These are phyloP conservation scores for Cichladusa arquata DNA, from an alignment of 2,113 vertebrate species.

Conservation along the genomic window DNA sequence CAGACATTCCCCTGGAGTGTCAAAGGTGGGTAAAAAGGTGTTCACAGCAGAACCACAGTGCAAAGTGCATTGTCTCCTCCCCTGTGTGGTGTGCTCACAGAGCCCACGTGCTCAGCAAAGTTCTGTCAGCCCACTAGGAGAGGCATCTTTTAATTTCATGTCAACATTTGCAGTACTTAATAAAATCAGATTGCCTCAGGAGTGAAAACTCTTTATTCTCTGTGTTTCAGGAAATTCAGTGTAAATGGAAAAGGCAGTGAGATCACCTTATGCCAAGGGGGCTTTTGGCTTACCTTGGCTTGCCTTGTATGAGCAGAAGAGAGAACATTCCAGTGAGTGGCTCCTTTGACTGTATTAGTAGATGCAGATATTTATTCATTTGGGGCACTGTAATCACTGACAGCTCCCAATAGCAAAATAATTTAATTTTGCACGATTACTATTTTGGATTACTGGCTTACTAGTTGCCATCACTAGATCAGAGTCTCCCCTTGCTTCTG, in stretches of 20 bases:
- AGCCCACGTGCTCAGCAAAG: not conserved
- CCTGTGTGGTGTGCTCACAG: not conserved
- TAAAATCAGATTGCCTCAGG: not conserved
- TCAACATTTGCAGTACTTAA: constrained; percentile 9
- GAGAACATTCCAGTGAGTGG: not conserved
- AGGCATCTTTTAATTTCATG: not conserved
- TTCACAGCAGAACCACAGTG: not conserved
- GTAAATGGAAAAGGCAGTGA: not conserved
- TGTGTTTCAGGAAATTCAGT: not conserved
- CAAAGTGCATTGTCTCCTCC: not conserved
- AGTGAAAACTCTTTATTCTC: not conserved
- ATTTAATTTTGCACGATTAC: not conserved
- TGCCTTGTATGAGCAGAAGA: not conserved
- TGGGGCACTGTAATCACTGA: not conserved
- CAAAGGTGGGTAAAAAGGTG: not conserved
- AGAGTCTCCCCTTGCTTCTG: not conserved
- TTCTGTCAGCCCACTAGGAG: not conserved
- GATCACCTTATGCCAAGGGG: not conserved
- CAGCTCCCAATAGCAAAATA: not conserved
- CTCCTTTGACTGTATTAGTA: not conserved
- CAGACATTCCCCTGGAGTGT: not conserved
- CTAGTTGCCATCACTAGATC: not conserved
- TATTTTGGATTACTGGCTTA: not conserved
- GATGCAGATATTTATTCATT: not conserved
- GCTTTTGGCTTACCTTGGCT: not conserved